A percentile compares a stretch with the other conserved stretches of the same genome.
These are phyloP conservation scores for Diceros bicornis DNA, from an alignment of 2,797 vertebrate species.

Conservation along the genomic window DNA sequence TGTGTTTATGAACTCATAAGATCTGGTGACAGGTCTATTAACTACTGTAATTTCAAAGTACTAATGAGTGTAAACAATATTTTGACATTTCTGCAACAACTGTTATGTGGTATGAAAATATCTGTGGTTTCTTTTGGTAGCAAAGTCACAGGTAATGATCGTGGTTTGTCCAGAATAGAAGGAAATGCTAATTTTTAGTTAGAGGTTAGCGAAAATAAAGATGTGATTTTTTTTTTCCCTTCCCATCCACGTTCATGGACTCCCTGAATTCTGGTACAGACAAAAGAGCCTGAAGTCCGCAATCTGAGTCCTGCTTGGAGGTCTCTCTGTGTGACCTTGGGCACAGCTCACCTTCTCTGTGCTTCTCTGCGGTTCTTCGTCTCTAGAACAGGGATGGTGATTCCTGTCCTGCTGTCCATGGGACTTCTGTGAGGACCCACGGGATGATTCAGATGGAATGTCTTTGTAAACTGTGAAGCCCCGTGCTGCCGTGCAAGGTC, in stretches of 20 bases:
- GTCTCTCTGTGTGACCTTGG: neutral
- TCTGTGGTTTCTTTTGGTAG: slow-evolving; percentile 31
- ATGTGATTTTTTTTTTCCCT: neutral
- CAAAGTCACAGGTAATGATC: neutral
- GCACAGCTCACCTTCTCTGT: neutral
- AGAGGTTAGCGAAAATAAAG: slow-evolving; percentile 10
- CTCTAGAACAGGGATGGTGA: neutral
- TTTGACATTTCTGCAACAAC: slow-evolving; percentile 50
- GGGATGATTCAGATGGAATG: slow-evolving; percentile 74
- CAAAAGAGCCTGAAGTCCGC: neutral
- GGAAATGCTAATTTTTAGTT: neutral
- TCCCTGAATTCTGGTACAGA: neutral
- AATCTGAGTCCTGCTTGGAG: neutral
- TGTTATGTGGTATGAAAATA: slow-evolving; percentile 42
- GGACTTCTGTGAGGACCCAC: neutral
- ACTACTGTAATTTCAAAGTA: slow-evolving; percentile 22
- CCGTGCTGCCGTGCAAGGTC: neutral
- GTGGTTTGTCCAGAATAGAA: neutral
- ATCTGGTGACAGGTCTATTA: slow-evolving; percentile 7
- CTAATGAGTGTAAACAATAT: slow-evolving; percentile 41
- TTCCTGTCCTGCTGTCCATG: neutral
- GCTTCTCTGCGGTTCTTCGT: neutral
- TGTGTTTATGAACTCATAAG: slow-evolving; percentile 37
- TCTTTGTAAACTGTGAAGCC: slow-evolving; percentile 58
- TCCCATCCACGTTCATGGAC: neutral